Conservation (phyloP, 2,113 vertebrate species). For the Girardinichthys multiradiatus region DNA sequence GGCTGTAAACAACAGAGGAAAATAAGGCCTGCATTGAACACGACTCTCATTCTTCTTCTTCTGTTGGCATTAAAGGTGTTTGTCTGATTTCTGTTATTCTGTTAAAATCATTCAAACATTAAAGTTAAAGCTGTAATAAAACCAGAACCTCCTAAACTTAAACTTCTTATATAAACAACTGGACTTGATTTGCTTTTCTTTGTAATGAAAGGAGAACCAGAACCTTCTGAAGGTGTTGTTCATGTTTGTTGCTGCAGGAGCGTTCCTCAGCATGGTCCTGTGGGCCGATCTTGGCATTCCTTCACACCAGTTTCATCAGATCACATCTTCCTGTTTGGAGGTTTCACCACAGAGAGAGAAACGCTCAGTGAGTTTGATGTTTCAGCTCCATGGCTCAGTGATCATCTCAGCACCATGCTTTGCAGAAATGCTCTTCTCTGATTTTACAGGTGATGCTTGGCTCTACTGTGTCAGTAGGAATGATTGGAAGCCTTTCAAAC, state of each 20-base stretch:
- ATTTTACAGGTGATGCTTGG: conserved; percentile 91
- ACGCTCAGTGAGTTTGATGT: conserved; percentile 88
- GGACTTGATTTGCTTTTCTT: too few relatives aligned
- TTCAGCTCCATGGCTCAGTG: not conserved
- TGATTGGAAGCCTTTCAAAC: conserved; percentile 92
- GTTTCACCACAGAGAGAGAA: conserved; percentile 95
- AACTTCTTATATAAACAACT: too few relatives aligned
- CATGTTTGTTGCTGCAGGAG: conserved; percentile 58
- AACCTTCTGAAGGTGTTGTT: not conserved
- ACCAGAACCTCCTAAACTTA: too few relatives aligned
- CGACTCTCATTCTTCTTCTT: too few relatives aligned
- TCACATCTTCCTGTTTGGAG: conserved; percentile 95
- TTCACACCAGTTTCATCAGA: conserved; percentile 89
- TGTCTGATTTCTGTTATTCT: too few relatives aligned
- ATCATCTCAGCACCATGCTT: not conserved
- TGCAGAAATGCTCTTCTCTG: not conserved
- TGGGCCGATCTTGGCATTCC: conserved; percentile 95
- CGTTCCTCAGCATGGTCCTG: conserved; percentile 78
- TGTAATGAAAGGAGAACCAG: too few relatives aligned
- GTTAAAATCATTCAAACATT: too few relatives aligned
- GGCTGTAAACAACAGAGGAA: too few relatives aligned
- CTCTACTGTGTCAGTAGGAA: conserved; percentile 92
- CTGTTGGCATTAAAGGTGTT: too few relatives aligned
- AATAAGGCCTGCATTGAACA: too few relatives aligned
- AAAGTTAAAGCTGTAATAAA: not conserved